phyloP scores from a whole-genome alignment of 2,113 vertebrate species.

The Ivindomyrus marchei region DNA sequence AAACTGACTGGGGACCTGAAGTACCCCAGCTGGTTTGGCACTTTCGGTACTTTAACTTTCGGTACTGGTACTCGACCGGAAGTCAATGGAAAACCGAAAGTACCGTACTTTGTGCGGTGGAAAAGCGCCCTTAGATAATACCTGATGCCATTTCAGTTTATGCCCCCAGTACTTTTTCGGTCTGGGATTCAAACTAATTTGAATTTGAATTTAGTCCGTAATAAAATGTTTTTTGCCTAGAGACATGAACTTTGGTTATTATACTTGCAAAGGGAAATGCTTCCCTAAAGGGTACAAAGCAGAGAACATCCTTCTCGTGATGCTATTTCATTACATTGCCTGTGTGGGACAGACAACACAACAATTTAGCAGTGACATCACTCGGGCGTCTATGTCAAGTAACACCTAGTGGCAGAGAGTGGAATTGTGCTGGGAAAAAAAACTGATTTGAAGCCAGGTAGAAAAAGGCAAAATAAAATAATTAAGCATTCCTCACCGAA shows the following conservation, averaged over 20 bases:
- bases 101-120: no score
- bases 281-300: not conserved
- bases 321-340: not conserved
- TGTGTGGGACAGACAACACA: not conserved
- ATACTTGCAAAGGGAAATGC: not conserved
- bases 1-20: not conserved
- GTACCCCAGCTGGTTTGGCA: no score
- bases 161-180: not conserved
- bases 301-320: not conserved
- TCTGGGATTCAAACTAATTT: not conserved
- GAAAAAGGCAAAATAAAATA: not conserved
- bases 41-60: no score
- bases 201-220: not conserved
- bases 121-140: not conserved
- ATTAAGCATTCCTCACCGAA: conserved; percentile 48
- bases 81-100: no score
- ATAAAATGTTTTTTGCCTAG: not conserved
- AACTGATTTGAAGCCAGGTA: not conserved
- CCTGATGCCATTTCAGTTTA: not conserved
- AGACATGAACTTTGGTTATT: not conserved
- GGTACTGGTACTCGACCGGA: no score
- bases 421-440: not conserved
- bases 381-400: not conserved
- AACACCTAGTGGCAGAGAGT: not conserved
- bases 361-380: not conserved